phyloP scores from a whole-genome alignment of 2,888 invertebrate species.

The Nowickia ferox region DNA sequence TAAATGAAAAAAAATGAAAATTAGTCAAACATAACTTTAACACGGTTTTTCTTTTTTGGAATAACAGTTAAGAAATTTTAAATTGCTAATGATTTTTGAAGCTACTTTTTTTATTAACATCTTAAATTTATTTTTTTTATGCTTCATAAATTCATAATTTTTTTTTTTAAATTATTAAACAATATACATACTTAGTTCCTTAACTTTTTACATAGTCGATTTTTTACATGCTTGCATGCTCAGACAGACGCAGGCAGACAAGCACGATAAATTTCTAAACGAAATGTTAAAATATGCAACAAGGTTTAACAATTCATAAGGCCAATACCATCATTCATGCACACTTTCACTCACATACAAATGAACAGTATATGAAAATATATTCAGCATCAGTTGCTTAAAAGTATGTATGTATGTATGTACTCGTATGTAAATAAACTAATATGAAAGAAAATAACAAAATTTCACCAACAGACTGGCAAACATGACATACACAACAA shows the following conservation, averaged over 20 bases:
- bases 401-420: not conserved
- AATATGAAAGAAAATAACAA: not conserved
- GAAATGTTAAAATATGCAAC: not conserved
- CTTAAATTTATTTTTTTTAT: not conserved
- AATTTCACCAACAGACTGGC: slow-evolving; percentile 11
- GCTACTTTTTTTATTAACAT: not conserved
- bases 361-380: not conserved
- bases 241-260: not conserved
- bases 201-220: too few species aligned
- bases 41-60: too few species aligned
- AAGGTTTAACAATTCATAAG: slow-evolving; percentile 4
- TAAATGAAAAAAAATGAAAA: not conserved
- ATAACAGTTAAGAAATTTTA: not conserved
- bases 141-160: not conserved
- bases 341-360: not conserved
- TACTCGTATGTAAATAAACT: too few species aligned
- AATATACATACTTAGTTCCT: not conserved
- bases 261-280: not conserved
- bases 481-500: slow-evolving; percentile 8
- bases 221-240: not conserved
- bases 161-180: not conserved
- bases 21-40: too few species aligned
- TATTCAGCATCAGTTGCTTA: slow-evolving; percentile 1
- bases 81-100: too few species aligned
- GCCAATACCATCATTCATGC: slow-evolving; percentile 12